These are phyloP conservation scores for Syngnathus scovelli DNA, from an alignment of 2,113 vertebrate species.

Conservation along the genomic window DNA sequence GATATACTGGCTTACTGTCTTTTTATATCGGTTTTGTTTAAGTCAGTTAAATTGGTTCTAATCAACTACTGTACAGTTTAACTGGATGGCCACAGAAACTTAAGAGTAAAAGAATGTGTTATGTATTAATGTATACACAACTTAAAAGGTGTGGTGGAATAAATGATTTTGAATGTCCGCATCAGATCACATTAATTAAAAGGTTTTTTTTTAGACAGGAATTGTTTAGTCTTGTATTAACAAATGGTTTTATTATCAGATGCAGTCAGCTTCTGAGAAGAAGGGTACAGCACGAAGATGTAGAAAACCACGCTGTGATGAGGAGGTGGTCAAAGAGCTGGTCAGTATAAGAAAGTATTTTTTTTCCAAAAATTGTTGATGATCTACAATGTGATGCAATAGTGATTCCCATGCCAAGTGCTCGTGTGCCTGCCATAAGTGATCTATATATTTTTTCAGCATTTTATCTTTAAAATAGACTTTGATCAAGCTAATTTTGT, in stretches of 20 bases:
- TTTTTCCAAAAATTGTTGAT: background rate
- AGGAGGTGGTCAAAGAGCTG: slow-evolving; percentile 79
- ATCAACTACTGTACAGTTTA: background rate
- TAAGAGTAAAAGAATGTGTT: background rate
- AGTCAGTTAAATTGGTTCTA: background rate
- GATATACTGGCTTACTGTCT: background rate
- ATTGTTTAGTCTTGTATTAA: background rate
- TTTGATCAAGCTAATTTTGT: background rate
- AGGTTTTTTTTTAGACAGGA: background rate
- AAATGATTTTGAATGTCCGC: background rate
- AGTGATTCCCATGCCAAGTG: no score
- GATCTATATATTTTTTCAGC: no score
- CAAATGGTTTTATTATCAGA: background rate
- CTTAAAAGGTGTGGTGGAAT: background rate
- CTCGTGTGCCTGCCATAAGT: no score
- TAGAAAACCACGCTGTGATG: slow-evolving; percentile 47
- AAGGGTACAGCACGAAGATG: slow-evolving; percentile 70
- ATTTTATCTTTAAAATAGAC: no score
- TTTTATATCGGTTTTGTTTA: background rate
- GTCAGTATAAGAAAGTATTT: slow-evolving; percentile 51
- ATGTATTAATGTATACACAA: background rate
- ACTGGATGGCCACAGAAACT: background rate
- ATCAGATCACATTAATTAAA: background rate
- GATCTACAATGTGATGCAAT: background rate
- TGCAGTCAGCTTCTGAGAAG: slow-evolving; percentile 1